These are phyloP conservation scores for Astyanax mexicanus DNA, from an alignment of 2,797 vertebrate species.

Conservation along the genomic window DNA sequence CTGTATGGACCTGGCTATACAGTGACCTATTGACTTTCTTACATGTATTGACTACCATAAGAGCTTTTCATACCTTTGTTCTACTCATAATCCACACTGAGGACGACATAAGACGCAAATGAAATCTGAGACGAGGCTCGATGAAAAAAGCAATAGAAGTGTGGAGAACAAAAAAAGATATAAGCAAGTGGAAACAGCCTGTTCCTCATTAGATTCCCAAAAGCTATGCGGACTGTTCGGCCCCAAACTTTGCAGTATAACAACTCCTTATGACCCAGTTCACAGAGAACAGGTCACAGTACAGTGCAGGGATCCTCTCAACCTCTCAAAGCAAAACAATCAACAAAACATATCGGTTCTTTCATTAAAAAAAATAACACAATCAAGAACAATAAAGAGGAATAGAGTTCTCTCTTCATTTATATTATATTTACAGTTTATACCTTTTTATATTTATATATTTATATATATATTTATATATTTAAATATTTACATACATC, in stretches of 20 bases:
- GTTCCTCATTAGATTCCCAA: conserved; percentile 62
- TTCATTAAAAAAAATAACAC: conserved; percentile 74
- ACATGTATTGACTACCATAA: conserved; percentile 48
- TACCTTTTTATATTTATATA: conserved; percentile 58
- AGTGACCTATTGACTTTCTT: conserved; percentile 39
- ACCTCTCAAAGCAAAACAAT: conserved; percentile 57
- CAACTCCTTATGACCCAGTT: conserved; percentile 58
- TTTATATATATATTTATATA: conserved; percentile 59
- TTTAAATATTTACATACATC: conserved; percentile 61
- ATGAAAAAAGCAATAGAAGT: conserved; percentile 32
- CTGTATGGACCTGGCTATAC: conserved; percentile 67
- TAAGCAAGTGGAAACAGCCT: conserved; percentile 66
- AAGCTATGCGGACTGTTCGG: conserved; percentile 45
- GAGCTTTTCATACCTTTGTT: conserved; percentile 38
- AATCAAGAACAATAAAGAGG: conserved; percentile 66
- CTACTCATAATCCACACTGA: conserved; percentile 44
- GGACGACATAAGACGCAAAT: conserved; percentile 50
- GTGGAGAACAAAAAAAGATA: conserved; percentile 42
- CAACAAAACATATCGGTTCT: conserved; percentile 69
- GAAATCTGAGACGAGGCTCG: conserved; percentile 34
- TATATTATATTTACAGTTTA: conserved; percentile 76
- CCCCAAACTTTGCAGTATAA: conserved; percentile 60
- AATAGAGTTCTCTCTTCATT: conserved; percentile 71
- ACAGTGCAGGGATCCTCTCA: conserved; percentile 72
- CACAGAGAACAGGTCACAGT: conserved; percentile 56